Conservation (phyloP, 2,113 vertebrate genomes). For the Saguinus midas region DNA sequence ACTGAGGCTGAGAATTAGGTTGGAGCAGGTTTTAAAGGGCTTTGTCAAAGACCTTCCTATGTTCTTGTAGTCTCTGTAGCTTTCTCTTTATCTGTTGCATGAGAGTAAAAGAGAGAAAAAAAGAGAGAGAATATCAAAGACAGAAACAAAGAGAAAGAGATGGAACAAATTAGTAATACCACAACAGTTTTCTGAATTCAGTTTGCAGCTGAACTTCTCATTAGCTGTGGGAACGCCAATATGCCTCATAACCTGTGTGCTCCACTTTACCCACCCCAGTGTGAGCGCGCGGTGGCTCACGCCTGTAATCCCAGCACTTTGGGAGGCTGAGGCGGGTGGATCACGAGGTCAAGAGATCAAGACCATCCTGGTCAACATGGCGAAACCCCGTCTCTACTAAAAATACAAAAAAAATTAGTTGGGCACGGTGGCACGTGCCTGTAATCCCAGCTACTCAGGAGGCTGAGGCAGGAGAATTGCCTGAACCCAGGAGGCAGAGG, state of each 20-base stretch:
- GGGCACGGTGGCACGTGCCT: too few relatives aligned
- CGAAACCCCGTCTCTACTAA: too few relatives aligned
- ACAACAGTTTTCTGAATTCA: neutral
- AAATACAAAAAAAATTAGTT: too few relatives aligned
- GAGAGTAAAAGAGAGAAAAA: neutral
- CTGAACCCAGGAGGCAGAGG: too few relatives aligned
- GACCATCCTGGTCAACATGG: too few relatives aligned
- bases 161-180: neutral
- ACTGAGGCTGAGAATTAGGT: neutral
- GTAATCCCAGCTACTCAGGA: too few relatives aligned
- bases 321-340: too few relatives aligned
- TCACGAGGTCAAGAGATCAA: too few relatives aligned
- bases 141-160: neutral
- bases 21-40: neutral
- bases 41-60: neutral
- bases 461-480: too few relatives aligned
- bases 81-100: neutral
- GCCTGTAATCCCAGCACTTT: too few relatives aligned
- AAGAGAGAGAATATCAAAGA: neutral
- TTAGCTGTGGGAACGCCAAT: neutral
- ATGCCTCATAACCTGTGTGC: neutral
- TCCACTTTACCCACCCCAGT: neutral
- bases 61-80: neutral
- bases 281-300: too few relatives aligned
- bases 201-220: neutral